Evolutionary conservation across 2,113 vertebrate genomes (phyloP).

Genomic region (Eleginops maclovinus): DNA sequence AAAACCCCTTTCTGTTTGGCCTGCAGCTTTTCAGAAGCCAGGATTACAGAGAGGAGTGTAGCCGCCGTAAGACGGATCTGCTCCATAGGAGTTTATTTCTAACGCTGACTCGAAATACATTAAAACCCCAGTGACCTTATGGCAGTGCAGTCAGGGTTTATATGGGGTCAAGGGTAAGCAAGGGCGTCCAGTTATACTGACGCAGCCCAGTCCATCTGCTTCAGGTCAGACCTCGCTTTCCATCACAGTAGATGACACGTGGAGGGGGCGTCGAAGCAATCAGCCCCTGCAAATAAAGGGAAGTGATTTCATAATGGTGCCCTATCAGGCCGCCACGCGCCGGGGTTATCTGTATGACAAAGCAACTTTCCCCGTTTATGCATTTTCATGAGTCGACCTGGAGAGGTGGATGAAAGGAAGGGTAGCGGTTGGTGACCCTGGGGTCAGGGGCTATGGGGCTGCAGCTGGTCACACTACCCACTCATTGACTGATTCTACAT

Average conservation of each 20-base stretch:
- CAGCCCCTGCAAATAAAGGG: conserved; percentile 45
- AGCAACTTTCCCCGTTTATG: conserved; percentile 73
- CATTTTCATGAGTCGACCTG: conserved; percentile 79
- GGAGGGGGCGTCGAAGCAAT: conserved; percentile 44
- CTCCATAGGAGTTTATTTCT: conserved; percentile 40
- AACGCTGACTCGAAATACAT: conserved; percentile 35
- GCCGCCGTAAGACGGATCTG: conserved; percentile 18
- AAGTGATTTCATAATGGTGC: conserved; percentile 71
- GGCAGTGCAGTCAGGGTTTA: conserved; percentile 30
- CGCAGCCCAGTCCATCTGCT: conserved; percentile 68
- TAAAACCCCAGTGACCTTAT: conserved; percentile 47
- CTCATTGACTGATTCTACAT: conserved; percentile 78
- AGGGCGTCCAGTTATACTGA: conserved; percentile 46
- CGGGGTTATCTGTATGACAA: conserved; percentile 80
- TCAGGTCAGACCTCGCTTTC: conserved; percentile 68
- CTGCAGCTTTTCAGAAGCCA: conserved; percentile 53
- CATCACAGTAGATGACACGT: conserved; percentile 60
- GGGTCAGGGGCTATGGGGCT: conserved; percentile 81
- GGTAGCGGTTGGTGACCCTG: conserved; percentile 79
- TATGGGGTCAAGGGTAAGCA: conserved; percentile 69
- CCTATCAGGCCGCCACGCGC: conserved; percentile 72
- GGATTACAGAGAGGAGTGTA: conserved; percentile 44
- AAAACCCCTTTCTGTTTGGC: conserved; percentile 50
- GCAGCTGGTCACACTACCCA: conserved; percentile 83
- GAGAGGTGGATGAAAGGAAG: conserved; percentile 69